phyloP scores from a whole-genome alignment of 2,113 vertebrate genomes.

The Zosterops hypoxanthus region DNA sequence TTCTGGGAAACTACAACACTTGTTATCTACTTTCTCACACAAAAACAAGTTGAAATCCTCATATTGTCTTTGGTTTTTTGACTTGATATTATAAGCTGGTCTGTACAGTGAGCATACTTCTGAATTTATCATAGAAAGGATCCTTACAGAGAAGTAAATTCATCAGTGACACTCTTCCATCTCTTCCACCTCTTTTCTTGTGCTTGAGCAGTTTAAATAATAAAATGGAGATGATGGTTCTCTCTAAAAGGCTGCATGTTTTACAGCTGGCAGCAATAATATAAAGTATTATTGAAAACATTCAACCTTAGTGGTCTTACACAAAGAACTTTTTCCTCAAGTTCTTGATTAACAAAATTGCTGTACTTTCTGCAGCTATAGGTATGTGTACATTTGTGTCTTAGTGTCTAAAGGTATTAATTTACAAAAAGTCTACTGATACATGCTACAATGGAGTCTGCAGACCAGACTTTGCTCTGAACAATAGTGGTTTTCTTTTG shows the following conservation, averaged over 20 bases:
- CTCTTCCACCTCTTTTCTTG: not conserved
- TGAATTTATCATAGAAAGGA: not conserved
- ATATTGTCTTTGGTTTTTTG: accelerated
- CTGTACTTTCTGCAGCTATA: not conserved
- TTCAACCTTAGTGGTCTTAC: not conserved
- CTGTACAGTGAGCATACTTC: not conserved
- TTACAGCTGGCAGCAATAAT: not conserved
- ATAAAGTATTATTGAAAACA: not conserved
- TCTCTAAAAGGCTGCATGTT: not conserved
- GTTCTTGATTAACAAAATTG: not conserved
- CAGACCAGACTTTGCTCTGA: not conserved
- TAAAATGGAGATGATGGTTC: not conserved
- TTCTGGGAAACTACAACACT: not conserved
- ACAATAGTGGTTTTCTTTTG: not conserved
- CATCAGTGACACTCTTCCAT: not conserved
- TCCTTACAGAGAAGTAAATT: not conserved
- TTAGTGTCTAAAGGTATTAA: not conserved
- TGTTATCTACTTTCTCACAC: not conserved
- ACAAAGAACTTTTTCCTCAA: not conserved
- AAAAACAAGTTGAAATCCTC: not conserved
- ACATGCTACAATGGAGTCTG: not conserved
- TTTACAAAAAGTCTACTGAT: not conserved
- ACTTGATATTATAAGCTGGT: not conserved
- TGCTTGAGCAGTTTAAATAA: not conserved
- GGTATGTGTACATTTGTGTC: not conserved